A percentile compares a stretch with the other conserved stretches of the same genome.
Evolutionary conservation across 2,113 vertebrate species (phyloP).

Genomic region (Albula glossodonta): DNA sequence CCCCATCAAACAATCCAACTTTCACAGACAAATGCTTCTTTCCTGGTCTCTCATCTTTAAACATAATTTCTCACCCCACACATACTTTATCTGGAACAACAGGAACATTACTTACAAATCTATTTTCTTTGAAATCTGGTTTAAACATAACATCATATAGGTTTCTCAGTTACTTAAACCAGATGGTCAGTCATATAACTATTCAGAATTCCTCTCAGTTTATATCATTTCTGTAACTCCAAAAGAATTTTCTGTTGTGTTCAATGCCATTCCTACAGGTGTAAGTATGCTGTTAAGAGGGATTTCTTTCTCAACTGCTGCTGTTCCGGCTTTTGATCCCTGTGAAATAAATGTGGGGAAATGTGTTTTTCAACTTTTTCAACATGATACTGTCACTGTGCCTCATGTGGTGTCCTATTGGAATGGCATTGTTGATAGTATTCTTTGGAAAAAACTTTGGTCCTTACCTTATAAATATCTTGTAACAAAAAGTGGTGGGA

Average conservation of each 20-base stretch:
- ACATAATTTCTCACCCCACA: background rate
- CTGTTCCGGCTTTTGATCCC: conserved; percentile 1
- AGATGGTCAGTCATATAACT: background rate
- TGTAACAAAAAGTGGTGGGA: background rate
- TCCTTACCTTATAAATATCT: background rate
- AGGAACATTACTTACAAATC: background rate
- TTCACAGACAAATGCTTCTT: background rate
- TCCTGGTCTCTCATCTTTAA: background rate
- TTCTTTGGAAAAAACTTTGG: background rate
- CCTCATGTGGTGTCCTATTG: background rate
- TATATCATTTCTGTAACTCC: background rate
- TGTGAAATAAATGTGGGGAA: background rate
- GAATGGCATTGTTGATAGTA: background rate
- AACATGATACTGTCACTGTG: conserved; percentile 1
- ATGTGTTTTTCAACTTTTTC: background rate
- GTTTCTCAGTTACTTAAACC: too few relatives aligned
- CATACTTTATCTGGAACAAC: background rate
- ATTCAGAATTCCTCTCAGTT: background rate
- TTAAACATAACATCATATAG: background rate
- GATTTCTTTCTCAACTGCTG: background rate
- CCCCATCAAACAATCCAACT: background rate
- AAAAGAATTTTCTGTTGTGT: background rate
- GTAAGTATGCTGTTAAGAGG: background rate
- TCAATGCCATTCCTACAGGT: background rate
- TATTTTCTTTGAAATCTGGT: background rate